These are phyloP conservation scores for Darevskia nairensis DNA, from an alignment of 2,797 vertebrate species.

Conservation along the genomic window DNA sequence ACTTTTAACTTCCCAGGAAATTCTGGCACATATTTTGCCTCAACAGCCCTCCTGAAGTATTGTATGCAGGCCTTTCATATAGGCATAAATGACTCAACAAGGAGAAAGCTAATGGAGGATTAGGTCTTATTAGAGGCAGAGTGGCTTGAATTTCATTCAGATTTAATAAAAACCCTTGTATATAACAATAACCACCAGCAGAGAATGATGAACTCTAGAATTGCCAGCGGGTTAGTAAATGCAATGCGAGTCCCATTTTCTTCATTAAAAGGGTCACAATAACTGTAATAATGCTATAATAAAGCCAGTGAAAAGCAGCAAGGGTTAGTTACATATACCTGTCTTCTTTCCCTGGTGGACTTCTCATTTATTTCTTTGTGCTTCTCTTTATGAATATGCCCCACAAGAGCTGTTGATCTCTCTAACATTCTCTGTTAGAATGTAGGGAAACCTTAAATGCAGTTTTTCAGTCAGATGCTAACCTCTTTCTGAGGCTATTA, in stretches of 20 bases:
- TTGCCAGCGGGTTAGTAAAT: constrained; percentile 29
- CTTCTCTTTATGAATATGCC: neutral
- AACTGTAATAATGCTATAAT: constrained; percentile 33
- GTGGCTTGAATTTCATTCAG: constrained; percentile 34
- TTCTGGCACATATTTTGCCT: neutral
- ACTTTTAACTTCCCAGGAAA: neutral
- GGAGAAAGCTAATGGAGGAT: neutral
- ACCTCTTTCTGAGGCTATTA: neutral
- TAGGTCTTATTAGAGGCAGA: neutral
- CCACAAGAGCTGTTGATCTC: constrained; percentile 26
- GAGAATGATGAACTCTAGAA: constrained; percentile 25
- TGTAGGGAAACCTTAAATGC: neutral
- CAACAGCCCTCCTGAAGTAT: neutral
- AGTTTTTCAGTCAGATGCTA: constrained; percentile 7
- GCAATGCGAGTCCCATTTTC: neutral
- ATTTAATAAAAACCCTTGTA: constrained; percentile 14
- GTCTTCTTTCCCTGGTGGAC: neutral
- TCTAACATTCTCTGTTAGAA: neutral
- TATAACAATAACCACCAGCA: constrained; percentile 14
- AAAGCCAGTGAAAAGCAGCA: constrained; percentile 29
- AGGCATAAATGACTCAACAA: constrained; percentile 8
- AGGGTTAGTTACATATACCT: constrained; percentile 20
- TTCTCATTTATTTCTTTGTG: constrained; percentile 6
- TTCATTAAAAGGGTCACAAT: constrained; percentile 20
- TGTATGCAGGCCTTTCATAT: neutral